Evolutionary conservation across 2,888 invertebrate genomes (phyloP), one percentile per base, ranked within the genome.

Genomic region (Malthinus flaveolus): DNA sequence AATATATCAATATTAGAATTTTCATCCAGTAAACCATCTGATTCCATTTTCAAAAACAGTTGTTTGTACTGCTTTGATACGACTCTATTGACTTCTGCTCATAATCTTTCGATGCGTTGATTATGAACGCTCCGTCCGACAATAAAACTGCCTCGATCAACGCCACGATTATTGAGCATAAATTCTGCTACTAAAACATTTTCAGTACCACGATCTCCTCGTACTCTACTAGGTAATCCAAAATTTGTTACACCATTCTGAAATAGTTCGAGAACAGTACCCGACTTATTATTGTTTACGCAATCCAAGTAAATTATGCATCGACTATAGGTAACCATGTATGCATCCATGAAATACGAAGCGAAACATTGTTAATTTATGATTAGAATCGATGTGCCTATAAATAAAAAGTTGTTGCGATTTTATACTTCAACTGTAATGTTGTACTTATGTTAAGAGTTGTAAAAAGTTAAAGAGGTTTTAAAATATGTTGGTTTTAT

Each of bases 341-440:
- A 51, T 51, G 32, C 42, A 51, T 3, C 51, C 51, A 51, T 51
- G 51, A 12, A 32, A 42, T 5, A 39, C 51, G 6, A 39, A 42
- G 3, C 51, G 23, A 23, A 23, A 23, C 2, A 5, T 5, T 2
- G 5, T 23, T 5, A 23, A 23, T 23, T 23, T 23, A 5, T 23
- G 23, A 5, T 23, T 23, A 5, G 23, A 3, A 23, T 23, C 23
- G 2, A 23, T 42, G 32, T 42, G 32, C 13, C 51, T 51, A 32
- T 11, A 46, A 46, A 12, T n/a, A n/a, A n/a, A n/a, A n/a, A n/a
- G n/a, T n/a, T n/a, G n/a, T n/a, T n/a, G n/a, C n/a, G n/a, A n/a
- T n/a, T n/a, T n/a, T n/a, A n/a, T n/a, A n/a, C n/a, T n/a, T n/a
- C n/a, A n/a, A n/a, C n/a, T n/a, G n/a, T n/a, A n/a, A n/a, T n/a